Evolutionary conservation across 2,888 invertebrate genomes (phyloP), one percentile per base, ranked within the genome.

Genomic region (Euphydryas editha): DNA sequence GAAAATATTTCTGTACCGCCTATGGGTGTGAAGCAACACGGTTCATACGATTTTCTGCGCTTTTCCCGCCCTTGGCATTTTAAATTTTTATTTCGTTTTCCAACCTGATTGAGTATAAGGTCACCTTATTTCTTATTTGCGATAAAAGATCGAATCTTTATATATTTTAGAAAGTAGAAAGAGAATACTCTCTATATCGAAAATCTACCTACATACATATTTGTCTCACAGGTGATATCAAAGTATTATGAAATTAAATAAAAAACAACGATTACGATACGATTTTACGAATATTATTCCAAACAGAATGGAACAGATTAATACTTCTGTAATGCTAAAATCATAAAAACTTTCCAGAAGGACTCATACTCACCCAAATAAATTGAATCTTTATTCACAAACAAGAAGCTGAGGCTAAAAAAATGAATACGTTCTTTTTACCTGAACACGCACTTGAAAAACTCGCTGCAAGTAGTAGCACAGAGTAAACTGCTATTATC

Each of bases 1-100:
- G 84, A 86, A 88, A 88, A 88, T 87, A 88, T 88, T 88, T 83
- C 82, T 83, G 81, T 86, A 82, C 83, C 79, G 86, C 83, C 84
- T 75, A 78, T 80, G 82, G 85, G 82, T 78, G 81, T 76, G 77
- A 83, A 84, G 73, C 81, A 79, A 76, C 72, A 77, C 78, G 77
- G 78, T 75, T 86, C 82, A 85, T 84, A 73, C 78, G 82, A 88
- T 87, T 86, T 88, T 78, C 79, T 74, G 73, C 72, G 71, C 73
- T 78, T 77, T 78, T 76, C 70, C 69, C 66, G 60, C 68, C 60
- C 61, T 62, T 60, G 58, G 59, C 64, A 72, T 76, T 74, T 63
- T 69, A 75, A 51, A 72, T 78, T 2, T 75, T 74, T 73, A 75
- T 77, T 73, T 69, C 46, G 49, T 69, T 72, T 73, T 67, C 67